Conservation (phyloP, 2,888 invertebrate genomes). For the Aelia acuminata region DNA sequence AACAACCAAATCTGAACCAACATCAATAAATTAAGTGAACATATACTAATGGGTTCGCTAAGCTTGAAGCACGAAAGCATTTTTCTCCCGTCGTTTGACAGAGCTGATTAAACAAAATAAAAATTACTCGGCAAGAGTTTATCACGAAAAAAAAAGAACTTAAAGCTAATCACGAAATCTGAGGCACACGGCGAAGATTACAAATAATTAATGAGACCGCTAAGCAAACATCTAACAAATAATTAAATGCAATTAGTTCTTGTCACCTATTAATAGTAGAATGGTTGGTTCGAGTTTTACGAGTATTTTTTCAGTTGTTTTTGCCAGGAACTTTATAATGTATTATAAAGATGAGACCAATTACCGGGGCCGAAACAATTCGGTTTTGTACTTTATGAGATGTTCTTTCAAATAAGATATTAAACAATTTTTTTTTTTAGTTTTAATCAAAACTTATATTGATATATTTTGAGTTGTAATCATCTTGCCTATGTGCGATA, state of each 20-base stretch:
- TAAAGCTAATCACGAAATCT: not conserved
- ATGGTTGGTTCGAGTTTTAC: no score
- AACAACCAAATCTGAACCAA: not conserved
- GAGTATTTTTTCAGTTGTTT: no score
- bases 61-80: not conserved
- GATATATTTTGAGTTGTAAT: no score
- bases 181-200: constrained; percentile 8
- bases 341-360: no score
- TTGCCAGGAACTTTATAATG: no score
- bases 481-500: no score
- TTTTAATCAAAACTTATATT: no score
- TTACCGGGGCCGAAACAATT: no score
- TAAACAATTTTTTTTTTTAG: no score
- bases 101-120: not conserved
- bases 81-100: not conserved
- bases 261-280: not conserved
- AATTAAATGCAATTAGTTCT: not conserved
- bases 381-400: no score
- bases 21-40: not conserved
- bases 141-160: not conserved
- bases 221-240: not conserved
- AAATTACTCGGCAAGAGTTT: not conserved
- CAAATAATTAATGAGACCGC: not conserved
- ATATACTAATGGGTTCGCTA: not conserved
- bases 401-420: no score